These are phyloP conservation scores for Cerceris ruficornis DNA, from an alignment of 2,888 invertebrate species.

Conservation along the genomic window DNA sequence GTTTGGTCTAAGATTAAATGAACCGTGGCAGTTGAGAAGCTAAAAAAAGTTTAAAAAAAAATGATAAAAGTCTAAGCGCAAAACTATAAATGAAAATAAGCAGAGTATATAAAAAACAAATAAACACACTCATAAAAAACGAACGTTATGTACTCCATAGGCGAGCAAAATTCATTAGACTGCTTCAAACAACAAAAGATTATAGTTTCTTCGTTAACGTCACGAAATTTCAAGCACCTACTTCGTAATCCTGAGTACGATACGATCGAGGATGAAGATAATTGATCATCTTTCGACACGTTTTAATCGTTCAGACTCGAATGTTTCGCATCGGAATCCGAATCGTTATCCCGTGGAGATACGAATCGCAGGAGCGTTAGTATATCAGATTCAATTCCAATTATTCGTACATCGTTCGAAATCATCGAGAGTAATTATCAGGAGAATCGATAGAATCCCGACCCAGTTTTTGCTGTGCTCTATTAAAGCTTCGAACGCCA, in stretches of 20 bases:
- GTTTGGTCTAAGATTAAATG: too few relatives aligned
- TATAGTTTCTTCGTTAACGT: neutral
- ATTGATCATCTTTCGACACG: slow-evolving; percentile 6
- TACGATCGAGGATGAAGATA: neutral
- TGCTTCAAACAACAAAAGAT: too few relatives aligned
- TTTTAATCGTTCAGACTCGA: neutral
- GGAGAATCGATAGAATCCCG: slow-evolving; percentile 22
- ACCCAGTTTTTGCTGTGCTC: slow-evolving; percentile 14
- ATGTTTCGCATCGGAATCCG: neutral
- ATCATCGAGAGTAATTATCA: neutral
- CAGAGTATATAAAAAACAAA: too few relatives aligned
- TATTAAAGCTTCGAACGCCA: slow-evolving; percentile 8
- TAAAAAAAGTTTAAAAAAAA: neutral
- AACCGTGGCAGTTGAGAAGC: neutral
- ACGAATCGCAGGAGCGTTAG: neutral
- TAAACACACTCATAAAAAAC: too few relatives aligned
- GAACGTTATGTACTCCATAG: too few relatives aligned
- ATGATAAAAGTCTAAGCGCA: too few relatives aligned
- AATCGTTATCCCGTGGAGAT: neutral
- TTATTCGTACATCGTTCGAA: neutral
- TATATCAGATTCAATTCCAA: slow-evolving; percentile 1
- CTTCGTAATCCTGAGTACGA: neutral
- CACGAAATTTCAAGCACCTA: neutral
- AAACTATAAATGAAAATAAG: too few relatives aligned
- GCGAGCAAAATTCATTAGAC: too few relatives aligned